Evolutionary conservation across 1,140 invertebrate species (phyloP).

Genomic region (Dinoponera quadriceps): DNA sequence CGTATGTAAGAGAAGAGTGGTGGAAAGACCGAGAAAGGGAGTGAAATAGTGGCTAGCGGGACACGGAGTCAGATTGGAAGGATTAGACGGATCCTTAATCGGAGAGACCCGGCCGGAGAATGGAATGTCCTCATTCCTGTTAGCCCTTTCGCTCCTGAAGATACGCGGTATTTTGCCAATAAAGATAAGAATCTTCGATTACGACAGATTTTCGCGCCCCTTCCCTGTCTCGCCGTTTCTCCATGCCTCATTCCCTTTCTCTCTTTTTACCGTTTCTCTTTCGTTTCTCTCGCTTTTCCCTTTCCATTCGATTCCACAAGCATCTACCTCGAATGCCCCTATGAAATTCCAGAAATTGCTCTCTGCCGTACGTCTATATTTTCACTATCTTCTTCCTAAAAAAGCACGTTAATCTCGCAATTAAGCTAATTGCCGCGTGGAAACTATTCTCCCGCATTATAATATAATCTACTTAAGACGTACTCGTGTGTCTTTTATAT

Average conservation of each 20-base stretch:
- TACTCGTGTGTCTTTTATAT: background rate
- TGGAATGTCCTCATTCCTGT: constrained; percentile 77
- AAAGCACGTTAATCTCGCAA: background rate
- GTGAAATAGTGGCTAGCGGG: constrained; percentile 42
- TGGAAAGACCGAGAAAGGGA: constrained; percentile 33
- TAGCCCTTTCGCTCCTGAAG: constrained; percentile 70
- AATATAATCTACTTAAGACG: background rate
- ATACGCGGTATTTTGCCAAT: constrained; percentile 78
- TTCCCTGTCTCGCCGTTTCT: background rate
- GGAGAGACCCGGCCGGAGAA: constrained; percentile 73
- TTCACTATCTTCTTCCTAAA: background rate
- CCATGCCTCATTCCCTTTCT: background rate
- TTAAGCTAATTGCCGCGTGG: background rate
- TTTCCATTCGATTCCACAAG: constrained; percentile 49
- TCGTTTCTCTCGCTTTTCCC: background rate
- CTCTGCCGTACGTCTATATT: background rate
- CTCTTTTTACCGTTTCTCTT: background rate
- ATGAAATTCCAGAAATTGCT: constrained; percentile 22
- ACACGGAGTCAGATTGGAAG: constrained; percentile 71
- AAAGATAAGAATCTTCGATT: constrained; percentile 80
- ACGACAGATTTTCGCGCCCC: constrained; percentile 53
- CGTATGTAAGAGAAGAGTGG: constrained; percentile 33
- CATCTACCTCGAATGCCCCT: constrained; percentile 23
- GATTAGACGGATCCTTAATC: constrained; percentile 79
- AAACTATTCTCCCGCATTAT: background rate